Evolutionary conservation across 37 sponge, comb jelly and placozoan species (phyloP), one percentile per base, ranked within the genome.

Genomic region (Hormiphora californensis): DNA sequence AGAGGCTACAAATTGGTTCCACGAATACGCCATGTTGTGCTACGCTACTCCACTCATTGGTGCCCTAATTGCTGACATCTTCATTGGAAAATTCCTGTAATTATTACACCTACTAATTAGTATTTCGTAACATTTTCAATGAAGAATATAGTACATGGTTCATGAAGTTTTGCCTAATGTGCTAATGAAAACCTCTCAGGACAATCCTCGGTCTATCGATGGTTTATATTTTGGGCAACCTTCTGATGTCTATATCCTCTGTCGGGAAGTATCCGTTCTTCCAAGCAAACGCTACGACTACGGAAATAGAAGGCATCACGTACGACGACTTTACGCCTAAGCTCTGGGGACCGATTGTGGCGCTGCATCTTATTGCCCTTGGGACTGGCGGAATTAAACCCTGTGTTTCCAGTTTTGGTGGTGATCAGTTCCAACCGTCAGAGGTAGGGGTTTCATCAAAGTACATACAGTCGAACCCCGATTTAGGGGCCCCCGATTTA

Each of bases 371-470:
- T 0, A 94, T 97, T 59, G 94, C 94, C 0, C 44, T 97, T 25
- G 98, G 98, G 0, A 97, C 98, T 21, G 98, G 98, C 0, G 98
- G 98, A 0, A 97, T 97, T 36, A 97, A 97, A 36, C 98, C 98
- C 0, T 97, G 98, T 78, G 98, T 97, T 30, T 89, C 98, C n/a
- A 92, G 95, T 31, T 97, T 97, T 89, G 98, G 98, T 32, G 98
- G 98, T 28, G 98, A 97, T 86, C 98, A 97, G 90, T 92, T 97
- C 38, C 89, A 90, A 40, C 88, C 89, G 25, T 86, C 86, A n/a
- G 91, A 94, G 85, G 93, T 92, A 40, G n/a, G n/a, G n/a, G n/a
- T n/a, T n/a, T n/a, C n/a, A n/a, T n/a, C n/a, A n/a, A n/a, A n/a
- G n/a, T n/a, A n/a, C n/a, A n/a, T n/a, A n/a, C n/a, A n/a, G n/a